These are phyloP conservation scores for Rhinichthys klamathensis DNA, from an alignment of 2,113 vertebrate genomes.

Conservation along the genomic window DNA sequence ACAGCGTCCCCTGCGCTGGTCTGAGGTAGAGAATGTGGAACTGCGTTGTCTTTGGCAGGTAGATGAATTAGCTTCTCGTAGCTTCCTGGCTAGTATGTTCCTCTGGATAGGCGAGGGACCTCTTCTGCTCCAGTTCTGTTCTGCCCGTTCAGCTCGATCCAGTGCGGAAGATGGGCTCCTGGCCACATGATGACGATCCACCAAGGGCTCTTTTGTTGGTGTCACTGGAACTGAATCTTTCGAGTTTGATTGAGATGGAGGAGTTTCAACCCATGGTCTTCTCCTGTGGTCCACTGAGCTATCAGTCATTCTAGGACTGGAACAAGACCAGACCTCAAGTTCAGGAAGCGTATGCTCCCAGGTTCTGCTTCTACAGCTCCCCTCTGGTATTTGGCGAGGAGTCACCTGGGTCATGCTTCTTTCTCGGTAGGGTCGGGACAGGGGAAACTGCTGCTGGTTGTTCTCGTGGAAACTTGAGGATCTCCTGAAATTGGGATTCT, in stretches of 20 bases:
- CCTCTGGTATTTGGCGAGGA: conserved; percentile 77
- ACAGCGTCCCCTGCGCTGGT: conserved; percentile 80
- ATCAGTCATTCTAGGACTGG: conserved; percentile 64
- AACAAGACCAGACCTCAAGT: conserved; percentile 63
- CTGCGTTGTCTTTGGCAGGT: conserved; percentile 75
- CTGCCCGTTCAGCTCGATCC: conserved; percentile 73
- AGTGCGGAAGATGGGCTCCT: conserved; percentile 47
- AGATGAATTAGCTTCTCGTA: conserved; percentile 75
- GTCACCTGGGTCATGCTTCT: conserved; percentile 89
- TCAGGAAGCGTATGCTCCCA: conserved; percentile 79
- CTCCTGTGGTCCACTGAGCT: conserved; percentile 52
- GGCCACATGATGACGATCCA: conserved; percentile 50
- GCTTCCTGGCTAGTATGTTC: conserved; percentile 78
- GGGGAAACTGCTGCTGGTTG: conserved; percentile 76
- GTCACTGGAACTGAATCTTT: conserved; percentile 46
- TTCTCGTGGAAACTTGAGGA: conserved; percentile 91
- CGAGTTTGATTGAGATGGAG: conserved; percentile 49
- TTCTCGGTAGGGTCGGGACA: conserved; percentile 84
- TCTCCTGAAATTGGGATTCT: conserved; percentile 84
- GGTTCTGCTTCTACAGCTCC: conserved; percentile 73
- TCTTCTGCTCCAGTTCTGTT: conserved; percentile 80
- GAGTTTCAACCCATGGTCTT: conserved; percentile 59
- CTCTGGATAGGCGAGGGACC: conserved; percentile 86
- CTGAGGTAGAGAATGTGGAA: conserved; percentile 74
- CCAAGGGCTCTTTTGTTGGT: conserved; percentile 67